These are phyloP conservation scores for Colletes gigas DNA, from an alignment of 1,140 invertebrate genomes.

Conservation along the genomic window DNA sequence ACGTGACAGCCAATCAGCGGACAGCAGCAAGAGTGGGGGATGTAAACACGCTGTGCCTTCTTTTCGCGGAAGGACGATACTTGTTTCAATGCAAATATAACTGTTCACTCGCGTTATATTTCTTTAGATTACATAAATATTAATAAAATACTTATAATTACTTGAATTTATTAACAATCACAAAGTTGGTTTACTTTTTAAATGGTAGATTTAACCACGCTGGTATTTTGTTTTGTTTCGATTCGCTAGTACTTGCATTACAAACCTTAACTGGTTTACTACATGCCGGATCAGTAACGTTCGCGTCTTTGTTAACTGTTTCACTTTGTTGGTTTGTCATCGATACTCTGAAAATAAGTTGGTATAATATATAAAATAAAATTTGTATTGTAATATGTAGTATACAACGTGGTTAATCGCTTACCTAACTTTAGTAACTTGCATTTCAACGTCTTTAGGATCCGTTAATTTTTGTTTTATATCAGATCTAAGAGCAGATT, in stretches of 20 bases:
- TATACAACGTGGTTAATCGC: background rate
- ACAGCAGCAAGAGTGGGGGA: no score
- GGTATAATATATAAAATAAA: background rate
- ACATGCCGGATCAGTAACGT: background rate
- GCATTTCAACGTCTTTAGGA: conserved; percentile 75
- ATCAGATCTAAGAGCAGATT: conserved; percentile 77
- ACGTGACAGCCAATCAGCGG: no score
- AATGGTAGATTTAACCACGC: conserved; percentile 79
- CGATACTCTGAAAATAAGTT: conserved; percentile 17
- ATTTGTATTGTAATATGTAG: background rate
- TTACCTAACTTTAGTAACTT: conserved; percentile 79
- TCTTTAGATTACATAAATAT: conserved; percentile 23
- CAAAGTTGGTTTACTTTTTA: conserved; percentile 27
- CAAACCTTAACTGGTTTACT: conserved; percentile 1
- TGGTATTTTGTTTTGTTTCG: conserved; percentile 71
- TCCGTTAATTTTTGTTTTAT: conserved; percentile 79
- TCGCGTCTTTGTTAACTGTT: background rate
- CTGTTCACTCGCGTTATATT: background rate
- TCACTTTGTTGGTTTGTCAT: conserved; percentile 29
- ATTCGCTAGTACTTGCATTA: conserved; percentile 23
- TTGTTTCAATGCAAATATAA: no score
- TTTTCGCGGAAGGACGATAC: no score
- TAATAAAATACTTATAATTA: conserved; percentile 21
- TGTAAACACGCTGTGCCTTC: no score
- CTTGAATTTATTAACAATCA: conserved; percentile 8